These are phyloP conservation scores for Seriola aureovittata DNA, from an alignment of 2,113 vertebrate species.

Conservation along the genomic window DNA sequence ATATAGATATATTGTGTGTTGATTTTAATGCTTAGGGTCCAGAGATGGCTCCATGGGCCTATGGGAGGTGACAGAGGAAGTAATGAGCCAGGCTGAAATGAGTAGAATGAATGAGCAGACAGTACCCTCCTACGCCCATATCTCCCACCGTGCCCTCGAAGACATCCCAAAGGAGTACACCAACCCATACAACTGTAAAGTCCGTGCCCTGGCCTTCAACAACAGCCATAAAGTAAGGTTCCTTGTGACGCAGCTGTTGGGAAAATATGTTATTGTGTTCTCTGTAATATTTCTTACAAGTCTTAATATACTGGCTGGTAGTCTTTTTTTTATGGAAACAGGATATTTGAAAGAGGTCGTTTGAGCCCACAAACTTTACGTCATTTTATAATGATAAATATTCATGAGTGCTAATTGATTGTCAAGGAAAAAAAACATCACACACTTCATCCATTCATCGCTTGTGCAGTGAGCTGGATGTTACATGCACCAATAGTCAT, in stretches of 20 bases:
- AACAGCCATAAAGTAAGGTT: constrained; percentile 92
- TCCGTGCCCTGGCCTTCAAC: constrained; percentile 97
- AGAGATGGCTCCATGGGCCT: constrained; percentile 98
- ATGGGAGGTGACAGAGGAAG: constrained; percentile 96
- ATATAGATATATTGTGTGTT: neutral
- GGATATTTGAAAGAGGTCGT: too few species aligned
- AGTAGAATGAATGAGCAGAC: constrained; percentile 81
- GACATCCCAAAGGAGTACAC: constrained; percentile 98
- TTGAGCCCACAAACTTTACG: too few species aligned
- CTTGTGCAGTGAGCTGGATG: neutral
- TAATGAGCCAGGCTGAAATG: constrained; percentile 88
- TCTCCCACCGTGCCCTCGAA: constrained; percentile 94
- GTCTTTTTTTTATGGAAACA: too few species aligned
- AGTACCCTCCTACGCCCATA: constrained; percentile 94
- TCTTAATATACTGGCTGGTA: neutral
- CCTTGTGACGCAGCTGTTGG: neutral
- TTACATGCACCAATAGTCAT: neutral
- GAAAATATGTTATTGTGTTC: neutral
- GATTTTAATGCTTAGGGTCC: constrained; percentile 86
- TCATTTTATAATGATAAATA: neutral
- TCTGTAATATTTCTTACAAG: neutral
- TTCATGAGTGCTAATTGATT: neutral
- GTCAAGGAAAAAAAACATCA: too few species aligned
- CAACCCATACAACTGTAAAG: constrained; percentile 97
- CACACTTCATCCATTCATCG: neutral